Evolutionary conservation across 2,888 invertebrate genomes (phyloP).

Genomic region (Pilophorus perplexus): DNA sequence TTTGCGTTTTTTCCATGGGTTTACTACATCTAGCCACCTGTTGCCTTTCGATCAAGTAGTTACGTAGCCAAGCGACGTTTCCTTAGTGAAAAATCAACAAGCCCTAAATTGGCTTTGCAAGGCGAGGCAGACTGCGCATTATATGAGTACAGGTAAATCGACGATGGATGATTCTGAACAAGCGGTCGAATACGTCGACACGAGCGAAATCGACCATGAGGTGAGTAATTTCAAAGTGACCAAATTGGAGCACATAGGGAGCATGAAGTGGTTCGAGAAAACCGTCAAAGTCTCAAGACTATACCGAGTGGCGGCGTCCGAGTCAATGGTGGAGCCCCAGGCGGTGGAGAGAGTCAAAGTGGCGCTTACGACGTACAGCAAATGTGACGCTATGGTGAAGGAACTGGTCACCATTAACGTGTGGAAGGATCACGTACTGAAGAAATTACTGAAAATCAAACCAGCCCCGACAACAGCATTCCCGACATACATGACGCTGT

Average conservation of each 20-base stretch:
- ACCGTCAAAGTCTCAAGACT: constrained; percentile 39
- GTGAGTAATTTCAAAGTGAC: constrained; percentile 37
- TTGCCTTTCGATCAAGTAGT: too few species aligned
- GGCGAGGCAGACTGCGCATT: too few species aligned
- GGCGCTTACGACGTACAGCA: constrained; percentile 22
- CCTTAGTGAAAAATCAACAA: too few species aligned
- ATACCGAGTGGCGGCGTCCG: constrained; percentile 37
- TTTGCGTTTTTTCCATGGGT: too few species aligned
- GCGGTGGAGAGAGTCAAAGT: constrained; percentile 36
- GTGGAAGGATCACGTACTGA: constrained; percentile 81
- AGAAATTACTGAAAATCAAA: constrained; percentile 68
- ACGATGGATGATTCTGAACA: constrained; percentile 3
- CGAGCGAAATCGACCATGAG: constrained; percentile 40
- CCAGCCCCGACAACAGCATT: constrained; percentile 69
- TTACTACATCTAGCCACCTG: too few species aligned
- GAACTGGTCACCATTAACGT: constrained; percentile 79
- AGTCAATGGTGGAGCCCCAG: constrained; percentile 18
- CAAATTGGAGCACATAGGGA: constrained; percentile 38
- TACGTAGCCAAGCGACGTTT: too few species aligned
- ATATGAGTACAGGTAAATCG: too few species aligned
- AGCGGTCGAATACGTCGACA: not conserved
- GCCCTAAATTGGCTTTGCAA: too few species aligned
- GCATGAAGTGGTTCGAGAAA: constrained; percentile 39
- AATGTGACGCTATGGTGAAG: constrained; percentile 72
- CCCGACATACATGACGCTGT: constrained; percentile 73